Conservation (phyloP, 2,888 invertebrate genomes). For the Theodoxus fluviatilis region DNA sequence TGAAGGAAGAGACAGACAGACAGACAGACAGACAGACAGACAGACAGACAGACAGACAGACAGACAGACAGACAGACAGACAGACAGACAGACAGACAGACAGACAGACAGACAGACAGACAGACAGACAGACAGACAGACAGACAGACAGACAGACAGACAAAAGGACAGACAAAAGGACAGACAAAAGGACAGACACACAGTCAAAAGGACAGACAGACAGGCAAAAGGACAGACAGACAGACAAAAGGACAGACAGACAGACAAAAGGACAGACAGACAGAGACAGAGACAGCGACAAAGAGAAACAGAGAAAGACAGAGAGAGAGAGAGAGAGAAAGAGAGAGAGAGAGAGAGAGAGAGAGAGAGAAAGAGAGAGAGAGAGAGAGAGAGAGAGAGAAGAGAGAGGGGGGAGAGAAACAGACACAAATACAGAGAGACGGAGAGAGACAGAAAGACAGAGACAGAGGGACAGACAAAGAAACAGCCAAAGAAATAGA, state of each 20-base stretch:
- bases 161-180: background rate
- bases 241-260: background rate
- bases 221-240: background rate
- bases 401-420: background rate
- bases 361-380: background rate
- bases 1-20: slow-evolving; percentile 16
- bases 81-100: background rate
- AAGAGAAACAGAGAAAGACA: background rate
- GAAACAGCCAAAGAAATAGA: background rate
- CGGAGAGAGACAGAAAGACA: background rate
- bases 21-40: background rate
- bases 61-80: background rate
- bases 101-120: background rate
- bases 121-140: background rate
- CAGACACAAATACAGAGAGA: background rate
- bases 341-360: slow-evolving; percentile 10
- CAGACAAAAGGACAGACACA: background rate
- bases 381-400: background rate
- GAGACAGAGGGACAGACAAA: background rate
- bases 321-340: slow-evolving; percentile 5
- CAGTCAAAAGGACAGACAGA: background rate
- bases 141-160: background rate
- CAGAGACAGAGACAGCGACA: background rate
- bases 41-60: background rate
- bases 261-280: background rate